phyloP scores from a whole-genome alignment of 2,113 vertebrate species.

The Thryonomys swinderianus region DNA sequence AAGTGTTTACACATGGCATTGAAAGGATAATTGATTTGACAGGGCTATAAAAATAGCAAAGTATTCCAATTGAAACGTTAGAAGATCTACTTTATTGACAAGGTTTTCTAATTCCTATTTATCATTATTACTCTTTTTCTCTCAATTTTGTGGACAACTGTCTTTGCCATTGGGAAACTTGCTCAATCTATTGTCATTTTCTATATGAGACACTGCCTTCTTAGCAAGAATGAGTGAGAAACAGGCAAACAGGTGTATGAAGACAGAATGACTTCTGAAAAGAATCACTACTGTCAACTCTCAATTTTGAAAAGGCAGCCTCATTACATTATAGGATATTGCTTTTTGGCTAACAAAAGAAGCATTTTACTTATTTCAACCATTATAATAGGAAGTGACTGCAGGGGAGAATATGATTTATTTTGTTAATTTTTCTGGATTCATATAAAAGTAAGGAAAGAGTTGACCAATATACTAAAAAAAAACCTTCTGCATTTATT shows the following conservation, averaged over 20 bases:
- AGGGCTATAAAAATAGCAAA: constrained; percentile 75
- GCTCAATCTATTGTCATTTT: constrained; percentile 76
- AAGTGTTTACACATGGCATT: constrained; percentile 70
- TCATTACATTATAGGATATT: constrained; percentile 2
- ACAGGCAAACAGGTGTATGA: not conserved
- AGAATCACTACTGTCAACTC: not conserved
- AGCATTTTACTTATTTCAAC: constrained; percentile 14
- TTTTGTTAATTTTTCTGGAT: not conserved
- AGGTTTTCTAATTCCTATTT: constrained; percentile 77
- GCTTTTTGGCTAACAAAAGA: not conserved
- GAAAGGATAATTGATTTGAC: constrained; percentile 73
- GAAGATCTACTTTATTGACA: constrained; percentile 46
- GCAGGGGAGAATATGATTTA: not conserved
- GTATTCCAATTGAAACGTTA: constrained; percentile 26
- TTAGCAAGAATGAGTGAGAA: constrained; percentile 62
- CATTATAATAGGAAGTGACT: not conserved
- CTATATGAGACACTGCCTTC: constrained; percentile 70
- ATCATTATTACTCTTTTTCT: constrained; percentile 79
- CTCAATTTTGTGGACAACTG: constrained; percentile 69
- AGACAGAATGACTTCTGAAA: not conserved
- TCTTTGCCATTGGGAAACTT: constrained; percentile 76
- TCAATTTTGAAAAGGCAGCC: constrained; percentile 45
- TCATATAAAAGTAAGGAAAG: not conserved
- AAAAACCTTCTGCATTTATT: not conserved
- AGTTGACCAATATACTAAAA: not conserved